Base-by-base conservation (phyloP, 2,888 invertebrate species). In the Physocephala rufipes region DNA sequence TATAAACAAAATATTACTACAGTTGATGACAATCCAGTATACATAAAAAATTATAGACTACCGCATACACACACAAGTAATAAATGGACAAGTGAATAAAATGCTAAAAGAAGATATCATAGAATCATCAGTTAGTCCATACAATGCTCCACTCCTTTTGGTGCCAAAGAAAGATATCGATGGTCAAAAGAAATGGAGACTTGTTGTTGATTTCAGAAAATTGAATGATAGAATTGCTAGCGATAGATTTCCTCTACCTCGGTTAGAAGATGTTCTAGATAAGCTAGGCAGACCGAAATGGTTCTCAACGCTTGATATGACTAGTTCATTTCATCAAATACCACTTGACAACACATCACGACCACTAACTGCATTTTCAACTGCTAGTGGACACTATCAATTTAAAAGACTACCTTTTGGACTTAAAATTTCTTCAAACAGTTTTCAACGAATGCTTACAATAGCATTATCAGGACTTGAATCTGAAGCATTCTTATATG, bases 341-440 rank as follows among this genome's bases (percentile, higher is more conserved):
- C n/a, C 58, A 5, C 58, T 74, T 3, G 21, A 67, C 47, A 49
- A 62, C 30, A 19, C 26, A 2, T 63, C 69, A 19, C 45, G 69
- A 61, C 70, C 43, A 59, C 43, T 67, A 4, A 67, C 67, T 36
- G 58, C 36, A 15, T 51, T 51, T 2, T 51, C 16, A 16, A 51
- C 59, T 16, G 16, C 21, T 16, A 59, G 26, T 19, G 15, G 70
- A 36, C 73, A 73, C n/a, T 74, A 63, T 36, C 74, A 73, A 47
- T 75, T 74, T 43, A 66, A 74, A 63, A 58, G 74, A 51, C 45
- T 76, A 64, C 72, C 74, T 1, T 76, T 74, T 61, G 65, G 65
- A 2, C 24, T 74, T 36, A 74, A 75, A 63, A 72, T 73, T 2
- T 75, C 74, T 2, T 66, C 69, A 0, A 74, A 75, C 19, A 75